Conservation (phyloP, 2,797 vertebrate species). For the Clarias pachynema region DNA sequence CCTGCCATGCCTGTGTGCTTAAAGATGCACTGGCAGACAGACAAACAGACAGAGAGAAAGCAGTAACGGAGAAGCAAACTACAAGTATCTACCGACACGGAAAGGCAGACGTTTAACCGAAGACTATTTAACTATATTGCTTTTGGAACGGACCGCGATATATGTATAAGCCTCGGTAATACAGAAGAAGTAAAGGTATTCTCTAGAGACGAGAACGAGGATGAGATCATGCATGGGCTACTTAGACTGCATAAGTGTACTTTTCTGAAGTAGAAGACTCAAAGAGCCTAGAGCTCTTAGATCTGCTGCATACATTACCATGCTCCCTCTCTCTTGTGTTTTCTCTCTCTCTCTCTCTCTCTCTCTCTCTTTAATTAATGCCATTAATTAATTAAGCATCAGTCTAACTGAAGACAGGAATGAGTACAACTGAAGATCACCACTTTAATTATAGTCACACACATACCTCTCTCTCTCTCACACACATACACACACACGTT, state of each 20-base stretch:
- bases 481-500: constrained; percentile 15
- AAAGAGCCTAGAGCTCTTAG: constrained; percentile 32
- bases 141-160: neutral
- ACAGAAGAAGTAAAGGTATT: constrained; percentile 5
- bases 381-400: constrained; percentile 80
- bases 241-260: constrained; percentile 11
- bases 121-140: constrained; percentile 1
- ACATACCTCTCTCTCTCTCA: constrained; percentile 11
- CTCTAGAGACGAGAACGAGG: neutral
- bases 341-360: constrained; percentile 36
- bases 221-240: constrained; percentile 15
- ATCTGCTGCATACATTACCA: constrained; percentile 35
- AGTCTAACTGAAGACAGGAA: constrained; percentile 72
- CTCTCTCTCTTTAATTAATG: constrained; percentile 70
- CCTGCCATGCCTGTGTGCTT: constrained; percentile 73
- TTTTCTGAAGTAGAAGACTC: constrained; percentile 41
- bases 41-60: constrained; percentile 35
- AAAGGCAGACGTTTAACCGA: neutral
- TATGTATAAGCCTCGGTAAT: neutral
- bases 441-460: constrained; percentile 74
- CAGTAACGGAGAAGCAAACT: constrained; percentile 10
- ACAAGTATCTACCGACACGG: neutral
- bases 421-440: constrained; percentile 66
- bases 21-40: constrained; percentile 68
- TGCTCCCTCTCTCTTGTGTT: constrained; percentile 37